Evolutionary conservation across 1,140 invertebrate genomes (phyloP).

Genomic region (Mya arenaria): DNA sequence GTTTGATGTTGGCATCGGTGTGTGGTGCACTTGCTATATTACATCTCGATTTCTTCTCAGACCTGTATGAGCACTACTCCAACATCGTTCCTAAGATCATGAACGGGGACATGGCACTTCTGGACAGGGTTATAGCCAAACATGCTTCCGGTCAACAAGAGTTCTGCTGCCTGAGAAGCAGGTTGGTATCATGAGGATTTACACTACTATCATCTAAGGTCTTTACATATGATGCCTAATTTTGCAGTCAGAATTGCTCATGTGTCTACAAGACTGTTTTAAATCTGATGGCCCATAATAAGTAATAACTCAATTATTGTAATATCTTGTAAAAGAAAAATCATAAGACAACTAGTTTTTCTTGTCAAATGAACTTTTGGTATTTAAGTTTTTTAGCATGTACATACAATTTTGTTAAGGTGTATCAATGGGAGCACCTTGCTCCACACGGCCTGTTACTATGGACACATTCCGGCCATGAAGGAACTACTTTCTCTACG

Average conservation of each 20-base stretch:
- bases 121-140: conserved; percentile 69
- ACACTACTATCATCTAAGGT: not conserved
- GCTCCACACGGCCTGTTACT: conserved; percentile 88
- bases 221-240: too few species aligned
- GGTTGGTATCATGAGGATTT: conserved; percentile 61
- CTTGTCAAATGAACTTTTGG: too few species aligned
- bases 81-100: conserved; percentile 76
- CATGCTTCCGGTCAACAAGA: conserved; percentile 65
- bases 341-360: too few species aligned
- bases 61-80: conserved; percentile 76
- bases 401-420: too few species aligned
- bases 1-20: too few species aligned
- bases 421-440: conserved; percentile 86
- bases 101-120: conserved; percentile 71
- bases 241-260: too few species aligned
- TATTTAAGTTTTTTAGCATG: too few species aligned
- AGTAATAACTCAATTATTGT: too few species aligned
- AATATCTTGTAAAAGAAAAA: too few species aligned
- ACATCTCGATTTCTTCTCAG: conserved; percentile 67
- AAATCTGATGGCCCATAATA: too few species aligned
- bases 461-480: conserved; percentile 86
- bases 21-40: too few species aligned
- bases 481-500: conserved; percentile 83
- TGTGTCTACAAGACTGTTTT: too few species aligned
- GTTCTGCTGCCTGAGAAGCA: conserved; percentile 75